Conservation (phyloP, 2,888 invertebrate genomes). For the Hoplodrina ambigua region DNA sequence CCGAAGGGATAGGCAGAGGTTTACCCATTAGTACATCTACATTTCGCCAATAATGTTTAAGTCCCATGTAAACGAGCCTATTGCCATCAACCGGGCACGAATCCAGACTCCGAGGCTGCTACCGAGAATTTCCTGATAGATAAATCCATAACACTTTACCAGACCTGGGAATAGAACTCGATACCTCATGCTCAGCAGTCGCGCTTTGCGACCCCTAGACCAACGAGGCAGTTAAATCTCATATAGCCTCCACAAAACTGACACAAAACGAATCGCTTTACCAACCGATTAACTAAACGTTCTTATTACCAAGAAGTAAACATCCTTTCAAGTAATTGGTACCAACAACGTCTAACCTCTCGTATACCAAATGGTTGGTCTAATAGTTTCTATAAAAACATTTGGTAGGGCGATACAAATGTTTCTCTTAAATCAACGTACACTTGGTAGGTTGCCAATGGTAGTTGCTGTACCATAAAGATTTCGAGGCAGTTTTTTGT, state of each 20-base stretch:
- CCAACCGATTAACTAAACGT: slow-evolving; percentile 5
- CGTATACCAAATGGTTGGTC: slow-evolving; percentile 16
- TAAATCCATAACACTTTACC: too few relatives aligned
- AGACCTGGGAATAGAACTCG: too few relatives aligned
- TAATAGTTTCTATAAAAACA: slow-evolving; percentile 57
- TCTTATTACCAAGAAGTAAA: slow-evolving; percentile 8
- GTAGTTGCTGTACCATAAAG: slow-evolving; percentile 23
- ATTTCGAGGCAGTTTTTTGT: slow-evolving; percentile 46
- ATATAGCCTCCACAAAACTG: background rate
- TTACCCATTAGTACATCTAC: too few relatives aligned
- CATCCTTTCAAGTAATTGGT: slow-evolving; percentile 37
- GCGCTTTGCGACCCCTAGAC: too few relatives aligned
- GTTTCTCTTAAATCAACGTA: slow-evolving; percentile 48
- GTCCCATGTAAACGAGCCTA: too few relatives aligned
- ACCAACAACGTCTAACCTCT: slow-evolving; percentile 23
- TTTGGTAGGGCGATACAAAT: slow-evolving; percentile 52
- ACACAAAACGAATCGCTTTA: background rate
- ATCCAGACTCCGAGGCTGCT: too few relatives aligned
- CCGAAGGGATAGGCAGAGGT: too few relatives aligned
- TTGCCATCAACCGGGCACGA: too few relatives aligned
- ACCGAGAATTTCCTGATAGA: too few relatives aligned
- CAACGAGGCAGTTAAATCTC: too few relatives aligned
- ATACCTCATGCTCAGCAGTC: too few relatives aligned
- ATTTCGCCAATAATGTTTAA: too few relatives aligned
- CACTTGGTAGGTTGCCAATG: slow-evolving; percentile 59